Conservation (phyloP, 1,140 invertebrate species). For the Aphaenogaster ashmeadi region DNA sequence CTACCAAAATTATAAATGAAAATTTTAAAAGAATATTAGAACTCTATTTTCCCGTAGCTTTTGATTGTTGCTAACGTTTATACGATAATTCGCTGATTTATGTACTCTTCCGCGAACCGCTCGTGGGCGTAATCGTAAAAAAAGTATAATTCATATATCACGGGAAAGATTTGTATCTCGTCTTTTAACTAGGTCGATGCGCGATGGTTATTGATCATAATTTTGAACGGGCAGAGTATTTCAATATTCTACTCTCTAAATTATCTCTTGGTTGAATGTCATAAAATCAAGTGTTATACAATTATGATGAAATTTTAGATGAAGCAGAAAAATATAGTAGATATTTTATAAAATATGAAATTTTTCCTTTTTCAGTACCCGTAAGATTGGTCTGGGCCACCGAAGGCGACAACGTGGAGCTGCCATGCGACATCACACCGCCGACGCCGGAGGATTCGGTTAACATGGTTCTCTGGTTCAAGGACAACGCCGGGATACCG, state of each 20-base stretch:
- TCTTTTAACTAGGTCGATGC: constrained; percentile 3
- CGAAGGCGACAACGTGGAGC: constrained; percentile 91
- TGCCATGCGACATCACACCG: constrained; percentile 94
- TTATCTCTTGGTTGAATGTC: background rate
- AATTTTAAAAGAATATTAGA: constrained; percentile 5
- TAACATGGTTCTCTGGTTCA: constrained; percentile 94
- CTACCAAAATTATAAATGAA: background rate
- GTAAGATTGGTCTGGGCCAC: constrained; percentile 91
- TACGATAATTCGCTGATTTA: constrained; percentile 22
- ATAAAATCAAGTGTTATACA: background rate
- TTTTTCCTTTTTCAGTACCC: constrained; percentile 87
- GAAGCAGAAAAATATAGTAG: background rate
- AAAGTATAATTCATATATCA: background rate
- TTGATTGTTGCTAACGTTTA: constrained; percentile 23
- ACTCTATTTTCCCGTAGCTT: background rate
- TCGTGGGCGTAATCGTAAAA: background rate
- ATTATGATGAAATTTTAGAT: background rate
- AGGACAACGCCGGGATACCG: constrained; percentile 93
- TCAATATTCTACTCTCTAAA: background rate
- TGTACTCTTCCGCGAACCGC: background rate
- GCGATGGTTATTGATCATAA: constrained; percentile 18
- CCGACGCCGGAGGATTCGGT: constrained; percentile 91
- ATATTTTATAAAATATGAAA: background rate
- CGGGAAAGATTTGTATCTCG: constrained; percentile 7
- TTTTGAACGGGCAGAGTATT: background rate